A percentile compares a stretch with the other conserved stretches of the same genome.
These are phyloP conservation scores for Callyntrura sp. DNA, from an alignment of 2,888 invertebrate species.

Conservation along the genomic window DNA sequence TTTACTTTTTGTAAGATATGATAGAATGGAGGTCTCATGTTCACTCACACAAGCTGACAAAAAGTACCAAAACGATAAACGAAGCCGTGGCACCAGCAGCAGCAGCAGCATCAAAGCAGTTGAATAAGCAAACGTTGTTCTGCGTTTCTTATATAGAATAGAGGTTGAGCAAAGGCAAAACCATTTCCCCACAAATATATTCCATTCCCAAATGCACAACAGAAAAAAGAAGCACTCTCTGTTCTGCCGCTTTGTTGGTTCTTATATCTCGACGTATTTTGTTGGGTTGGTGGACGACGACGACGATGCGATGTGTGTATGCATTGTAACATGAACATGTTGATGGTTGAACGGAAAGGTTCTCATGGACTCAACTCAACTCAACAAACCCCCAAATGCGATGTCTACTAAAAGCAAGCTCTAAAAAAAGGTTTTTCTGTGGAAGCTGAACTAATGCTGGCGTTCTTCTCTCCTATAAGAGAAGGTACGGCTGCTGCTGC, in stretches of 20 bases:
- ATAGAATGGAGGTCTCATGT: constrained; percentile 68
- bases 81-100: constrained; percentile 12
- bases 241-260: constrained; percentile 11
- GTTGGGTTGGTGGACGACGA: no score
- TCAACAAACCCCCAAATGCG: constrained; percentile 68
- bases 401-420: constrained; percentile 36
- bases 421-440: constrained; percentile 60
- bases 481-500: constrained; percentile 10
- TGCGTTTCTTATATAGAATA: neutral
- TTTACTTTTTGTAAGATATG: constrained; percentile 32
- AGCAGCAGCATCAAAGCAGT: neutral
- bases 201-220: constrained; percentile 72
- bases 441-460: constrained; percentile 55
- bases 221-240: constrained; percentile 29
- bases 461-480: neutral
- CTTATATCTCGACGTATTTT: constrained; percentile 6
- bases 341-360: constrained; percentile 22
- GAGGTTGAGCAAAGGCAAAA: constrained; percentile 49
- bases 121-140: neutral
- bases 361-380: constrained; percentile 68
- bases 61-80: constrained; percentile 68
- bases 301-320: constrained; percentile 12
- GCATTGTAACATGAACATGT: constrained; percentile 31
- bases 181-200: constrained; percentile 73
- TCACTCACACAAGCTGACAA: constrained; percentile 37